Conservation (phyloP, 2,888 invertebrate species). For the Apantesis nais region DNA sequence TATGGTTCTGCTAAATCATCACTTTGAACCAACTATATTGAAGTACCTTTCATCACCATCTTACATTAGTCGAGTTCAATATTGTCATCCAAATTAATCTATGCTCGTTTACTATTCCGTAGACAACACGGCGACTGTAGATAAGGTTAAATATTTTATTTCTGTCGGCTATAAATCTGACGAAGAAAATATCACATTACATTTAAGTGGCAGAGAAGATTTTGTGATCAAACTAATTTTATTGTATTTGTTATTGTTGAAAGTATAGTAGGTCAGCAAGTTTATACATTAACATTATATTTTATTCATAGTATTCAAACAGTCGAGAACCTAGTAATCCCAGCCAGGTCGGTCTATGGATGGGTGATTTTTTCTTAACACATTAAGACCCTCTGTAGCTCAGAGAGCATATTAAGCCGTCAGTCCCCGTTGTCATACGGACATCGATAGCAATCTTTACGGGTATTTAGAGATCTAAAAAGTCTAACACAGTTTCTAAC, state of each 20-base stretch:
- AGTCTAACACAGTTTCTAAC: no score
- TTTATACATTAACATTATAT: neutral
- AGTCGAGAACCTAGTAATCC: no score
- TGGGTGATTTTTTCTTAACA: no score
- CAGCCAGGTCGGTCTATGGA: no score
- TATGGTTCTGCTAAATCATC: neutral
- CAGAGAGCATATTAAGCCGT: no score
- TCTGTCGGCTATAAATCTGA: constrained; percentile 12
- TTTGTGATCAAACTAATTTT: neutral
- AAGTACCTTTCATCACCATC: neutral
- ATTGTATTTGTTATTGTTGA: neutral
- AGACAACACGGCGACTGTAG: constrained; percentile 20
- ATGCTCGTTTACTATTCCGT: constrained; percentile 8
- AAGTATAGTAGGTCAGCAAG: neutral
- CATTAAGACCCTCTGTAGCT: no score
- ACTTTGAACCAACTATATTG: neutral
- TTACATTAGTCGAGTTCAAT: constrained; percentile 1
- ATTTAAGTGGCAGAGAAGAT: neutral
- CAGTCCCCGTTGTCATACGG: no score
- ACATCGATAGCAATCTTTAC: no score
- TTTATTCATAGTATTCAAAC: neutral
- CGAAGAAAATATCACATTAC: constrained; percentile 18
- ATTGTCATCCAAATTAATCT: constrained; percentile 5
- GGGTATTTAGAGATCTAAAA: no score
- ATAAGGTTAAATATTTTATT: constrained; percentile 36